phyloP scores from a whole-genome alignment of 2,888 invertebrate genomes.

The Sturmia bella region DNA sequence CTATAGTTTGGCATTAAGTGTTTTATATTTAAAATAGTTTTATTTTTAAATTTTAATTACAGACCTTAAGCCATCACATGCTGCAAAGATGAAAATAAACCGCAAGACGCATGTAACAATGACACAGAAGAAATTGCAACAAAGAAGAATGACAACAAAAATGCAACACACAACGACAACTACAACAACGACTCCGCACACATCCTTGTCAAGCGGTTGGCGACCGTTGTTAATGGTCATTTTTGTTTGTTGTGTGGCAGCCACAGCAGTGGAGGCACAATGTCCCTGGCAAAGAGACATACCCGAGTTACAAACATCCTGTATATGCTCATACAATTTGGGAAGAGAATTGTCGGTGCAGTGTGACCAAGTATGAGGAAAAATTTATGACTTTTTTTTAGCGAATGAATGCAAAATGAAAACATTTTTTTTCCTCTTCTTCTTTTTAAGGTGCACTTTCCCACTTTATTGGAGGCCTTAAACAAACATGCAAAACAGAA shows the following conservation, averaged over 20 bases:
- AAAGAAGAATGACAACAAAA: conserved; percentile 27
- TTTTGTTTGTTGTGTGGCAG: conserved; percentile 46
- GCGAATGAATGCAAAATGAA: not conserved
- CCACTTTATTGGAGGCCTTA: conserved; percentile 87
- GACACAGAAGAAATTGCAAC: conserved; percentile 31
- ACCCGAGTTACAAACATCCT: conserved; percentile 89
- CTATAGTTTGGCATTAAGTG: not conserved
- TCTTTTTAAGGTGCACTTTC: conserved; percentile 86
- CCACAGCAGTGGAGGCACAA: conserved; percentile 82
- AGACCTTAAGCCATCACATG: conserved; percentile 60
- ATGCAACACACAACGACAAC: conserved; percentile 21
- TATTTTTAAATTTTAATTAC: conserved; percentile 48
- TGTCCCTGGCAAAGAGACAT: conserved; percentile 93
- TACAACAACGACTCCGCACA: not conserved
- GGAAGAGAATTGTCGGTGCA: conserved; percentile 93
- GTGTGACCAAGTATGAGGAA: conserved; percentile 87
- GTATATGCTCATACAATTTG: conserved; percentile 93
- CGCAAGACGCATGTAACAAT: conserved; percentile 37
- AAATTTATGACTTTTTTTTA: not conserved
- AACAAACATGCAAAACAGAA: conserved; percentile 86
- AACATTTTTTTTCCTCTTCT: conserved; percentile 62
- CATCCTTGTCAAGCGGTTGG: conserved; percentile 43
- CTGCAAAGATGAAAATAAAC: conserved; percentile 56
- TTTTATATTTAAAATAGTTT: conserved; percentile 11
- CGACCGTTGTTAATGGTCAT: conserved; percentile 63